A percentile compares a stretch with the other conserved stretches of the same genome.
Evolutionary conservation across 2,888 invertebrate genomes (phyloP).

Genomic region (Steinernema hermaphroditum): DNA sequence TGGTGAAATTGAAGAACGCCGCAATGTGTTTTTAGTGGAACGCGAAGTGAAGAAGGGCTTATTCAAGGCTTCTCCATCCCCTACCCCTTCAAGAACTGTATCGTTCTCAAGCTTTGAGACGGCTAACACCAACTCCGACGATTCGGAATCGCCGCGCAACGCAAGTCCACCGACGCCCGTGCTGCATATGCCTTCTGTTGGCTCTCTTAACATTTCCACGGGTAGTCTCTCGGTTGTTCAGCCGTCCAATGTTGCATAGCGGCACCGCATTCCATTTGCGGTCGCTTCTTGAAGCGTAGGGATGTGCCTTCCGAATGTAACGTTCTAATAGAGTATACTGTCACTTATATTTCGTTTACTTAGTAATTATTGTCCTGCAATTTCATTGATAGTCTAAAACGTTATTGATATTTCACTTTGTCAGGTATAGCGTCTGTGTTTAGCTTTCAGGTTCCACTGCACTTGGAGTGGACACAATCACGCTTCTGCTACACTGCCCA

Average conservation of each 20-base stretch:
- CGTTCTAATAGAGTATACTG: not conserved
- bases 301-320: not conserved
- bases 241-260: not conserved
- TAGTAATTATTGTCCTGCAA: not conserved
- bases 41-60: slow-evolving; percentile 55
- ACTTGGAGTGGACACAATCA: too few relatives aligned
- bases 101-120: slow-evolving; percentile 10
- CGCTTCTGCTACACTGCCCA: too few relatives aligned
- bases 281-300: not conserved
- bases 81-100: not conserved
- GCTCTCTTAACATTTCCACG: not conserved
- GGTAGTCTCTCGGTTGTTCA: not conserved
- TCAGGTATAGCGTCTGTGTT: too few relatives aligned
- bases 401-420: not conserved
- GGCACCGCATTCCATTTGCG: not conserved
- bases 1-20: slow-evolving; percentile 58
- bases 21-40: slow-evolving; percentile 63
- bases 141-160: not conserved
- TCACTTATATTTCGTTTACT: too few relatives aligned
- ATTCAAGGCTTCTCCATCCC: slow-evolving; percentile 35
- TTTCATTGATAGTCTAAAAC: not conserved
- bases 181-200: slow-evolving; percentile 15
- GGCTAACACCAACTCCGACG: not conserved
- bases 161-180: slow-evolving; percentile 9
- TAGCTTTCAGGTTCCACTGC: too few relatives aligned